phyloP scores from a whole-genome alignment of 2,888 invertebrate genomes.

The Brachypalpus laphriformis region DNA sequence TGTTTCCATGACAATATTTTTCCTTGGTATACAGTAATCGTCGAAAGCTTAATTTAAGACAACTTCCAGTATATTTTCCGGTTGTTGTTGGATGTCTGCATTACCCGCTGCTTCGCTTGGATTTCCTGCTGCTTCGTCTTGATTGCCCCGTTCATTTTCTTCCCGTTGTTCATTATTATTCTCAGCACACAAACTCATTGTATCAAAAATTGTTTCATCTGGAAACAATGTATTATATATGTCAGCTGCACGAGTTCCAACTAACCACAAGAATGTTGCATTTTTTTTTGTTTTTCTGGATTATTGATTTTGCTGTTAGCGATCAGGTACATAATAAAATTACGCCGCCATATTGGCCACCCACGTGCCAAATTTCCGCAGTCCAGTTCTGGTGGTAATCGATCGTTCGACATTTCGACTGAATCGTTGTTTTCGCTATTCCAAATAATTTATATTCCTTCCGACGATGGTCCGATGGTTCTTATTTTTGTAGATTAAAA shows the following conservation, averaged over 20 bases:
- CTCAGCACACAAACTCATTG: slow-evolving; percentile 5
- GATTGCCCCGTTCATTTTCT: neutral
- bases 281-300: slow-evolving; percentile 1
- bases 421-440: neutral
- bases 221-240: no score
- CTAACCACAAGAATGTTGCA: slow-evolving; percentile 42
- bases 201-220: slow-evolving; percentile 25
- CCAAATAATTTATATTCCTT: no score
- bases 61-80: slow-evolving; percentile 36
- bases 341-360: no score
- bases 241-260: no score
- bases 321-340: slow-evolving; percentile 19
- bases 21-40: slow-evolving; percentile 50
- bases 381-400: slow-evolving; percentile 45
- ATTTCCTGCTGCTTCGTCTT: neutral
- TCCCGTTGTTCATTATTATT: slow-evolving; percentile 9
- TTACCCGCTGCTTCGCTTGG: neutral
- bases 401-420: no score
- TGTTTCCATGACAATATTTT: slow-evolving; percentile 44
- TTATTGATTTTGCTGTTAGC: slow-evolving; percentile 16
- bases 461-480: neutral
- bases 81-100: neutral
- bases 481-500: no score
- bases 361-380: slow-evolving; percentile 54
- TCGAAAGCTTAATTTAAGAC: slow-evolving; percentile 52